phyloP scores from a whole-genome alignment of 1,140 invertebrate genomes.

The Drosophila serrata region DNA sequence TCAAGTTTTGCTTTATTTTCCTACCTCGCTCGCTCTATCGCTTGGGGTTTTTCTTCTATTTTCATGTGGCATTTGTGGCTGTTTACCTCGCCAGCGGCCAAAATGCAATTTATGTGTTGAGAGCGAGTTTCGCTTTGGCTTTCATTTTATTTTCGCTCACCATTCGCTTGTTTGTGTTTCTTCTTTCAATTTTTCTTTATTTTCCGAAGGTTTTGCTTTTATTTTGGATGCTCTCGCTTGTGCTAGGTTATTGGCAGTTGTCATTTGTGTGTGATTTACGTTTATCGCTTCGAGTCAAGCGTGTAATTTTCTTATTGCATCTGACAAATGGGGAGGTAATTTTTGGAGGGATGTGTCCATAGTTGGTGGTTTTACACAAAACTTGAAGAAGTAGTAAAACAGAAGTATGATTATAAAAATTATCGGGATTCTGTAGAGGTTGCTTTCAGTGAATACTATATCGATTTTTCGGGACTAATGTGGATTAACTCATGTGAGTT shows the following conservation, averaged over 20 bases:
- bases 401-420: background rate
- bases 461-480: background rate
- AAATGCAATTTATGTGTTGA: slow-evolving; percentile 81
- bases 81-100: slow-evolving; percentile 77
- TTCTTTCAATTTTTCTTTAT: slow-evolving; percentile 39
- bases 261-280: slow-evolving; percentile 79
- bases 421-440: background rate
- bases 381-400: background rate
- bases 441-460: background rate
- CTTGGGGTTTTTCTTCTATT: slow-evolving; percentile 22
- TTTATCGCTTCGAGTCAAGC: slow-evolving; percentile 69
- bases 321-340: slow-evolving; percentile 12
- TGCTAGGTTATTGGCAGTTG: slow-evolving; percentile 73
- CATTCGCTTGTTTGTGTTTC: slow-evolving; percentile 38
- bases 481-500: no score
- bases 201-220: slow-evolving; percentile 39
- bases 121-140: slow-evolving; percentile 33
- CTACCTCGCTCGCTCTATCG: slow-evolving; percentile 5
- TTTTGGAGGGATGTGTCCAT: slow-evolving; percentile 1
- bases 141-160: slow-evolving; percentile 23
- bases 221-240: slow-evolving; percentile 49
- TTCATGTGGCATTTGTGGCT: slow-evolving; percentile 77
- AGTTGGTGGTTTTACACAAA: background rate
- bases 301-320: slow-evolving; percentile 67
- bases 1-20: slow-evolving; percentile 76